Evolutionary conservation across 2,113 vertebrate species (phyloP).

Genomic region (Triplophysa tibetana): DNA sequence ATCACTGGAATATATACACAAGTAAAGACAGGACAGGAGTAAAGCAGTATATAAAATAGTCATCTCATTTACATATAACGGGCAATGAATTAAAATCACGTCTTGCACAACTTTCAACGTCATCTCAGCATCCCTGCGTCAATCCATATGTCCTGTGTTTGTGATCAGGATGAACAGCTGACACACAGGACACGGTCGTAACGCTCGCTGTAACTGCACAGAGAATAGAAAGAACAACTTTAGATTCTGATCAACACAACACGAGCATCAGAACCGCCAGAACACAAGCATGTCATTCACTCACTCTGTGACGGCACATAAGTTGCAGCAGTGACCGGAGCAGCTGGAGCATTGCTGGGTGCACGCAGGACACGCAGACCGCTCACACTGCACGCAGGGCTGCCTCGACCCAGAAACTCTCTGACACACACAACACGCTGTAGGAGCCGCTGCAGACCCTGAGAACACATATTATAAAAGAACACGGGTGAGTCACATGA

Average conservation of each 20-base stretch:
- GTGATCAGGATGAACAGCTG: constrained; percentile 67
- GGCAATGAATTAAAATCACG: constrained; percentile 41
- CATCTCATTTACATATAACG: constrained; percentile 49
- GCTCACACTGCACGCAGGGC: constrained; percentile 72
- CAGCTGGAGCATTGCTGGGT: constrained; percentile 70
- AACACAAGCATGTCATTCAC: constrained; percentile 39
- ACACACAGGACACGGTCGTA: constrained; percentile 75
- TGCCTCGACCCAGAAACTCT: constrained; percentile 58
- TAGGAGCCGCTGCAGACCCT: constrained; percentile 52
- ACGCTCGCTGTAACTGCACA: constrained; percentile 73
- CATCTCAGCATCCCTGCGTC: not conserved
- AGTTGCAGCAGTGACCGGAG: constrained; percentile 69
- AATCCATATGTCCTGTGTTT: not conserved
- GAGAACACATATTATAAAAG: not conserved
- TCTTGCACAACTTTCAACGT: constrained; percentile 36
- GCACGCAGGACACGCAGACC: constrained; percentile 66
- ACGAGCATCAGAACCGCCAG: not conserved
- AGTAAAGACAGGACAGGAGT: constrained; percentile 32
- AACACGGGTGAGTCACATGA: not conserved
- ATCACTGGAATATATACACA: constrained; percentile 59
- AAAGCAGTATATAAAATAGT: constrained; percentile 54
- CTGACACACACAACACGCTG: constrained; percentile 72
- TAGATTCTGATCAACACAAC: not conserved
- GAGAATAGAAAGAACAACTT: not conserved
- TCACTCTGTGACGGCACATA: constrained; percentile 75